phyloP scores from a whole-genome alignment of 2,797 vertebrate species.

The Serranus cabrilla region DNA sequence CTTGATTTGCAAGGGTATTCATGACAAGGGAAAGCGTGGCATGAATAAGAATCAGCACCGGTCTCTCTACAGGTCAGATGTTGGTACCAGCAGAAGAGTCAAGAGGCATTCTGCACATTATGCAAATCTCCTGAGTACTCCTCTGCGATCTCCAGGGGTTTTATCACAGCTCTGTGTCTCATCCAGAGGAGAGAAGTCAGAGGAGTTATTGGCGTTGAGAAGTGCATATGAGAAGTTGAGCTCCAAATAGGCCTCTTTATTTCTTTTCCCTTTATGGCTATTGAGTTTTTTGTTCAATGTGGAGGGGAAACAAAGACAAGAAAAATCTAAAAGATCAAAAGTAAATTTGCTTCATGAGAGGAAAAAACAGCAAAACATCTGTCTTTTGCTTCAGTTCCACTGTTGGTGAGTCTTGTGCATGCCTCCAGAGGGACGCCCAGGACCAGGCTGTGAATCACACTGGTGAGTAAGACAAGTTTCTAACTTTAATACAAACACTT shows the following conservation, averaged over 20 bases:
- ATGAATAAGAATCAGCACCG: slow-evolving; percentile 75
- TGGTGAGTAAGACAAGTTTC: slow-evolving; percentile 67
- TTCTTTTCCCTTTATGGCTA: slow-evolving; percentile 7
- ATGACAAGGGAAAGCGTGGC: slow-evolving; percentile 60
- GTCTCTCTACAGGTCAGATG: slow-evolving; percentile 76
- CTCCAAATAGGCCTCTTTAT: slow-evolving; percentile 41
- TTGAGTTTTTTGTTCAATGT: slow-evolving; percentile 27
- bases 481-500: slow-evolving; percentile 34
- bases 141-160: slow-evolving; percentile 47
- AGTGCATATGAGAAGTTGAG: slow-evolving; percentile 35
- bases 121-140: slow-evolving; percentile 49
- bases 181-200: slow-evolving; percentile 46
- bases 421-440: slow-evolving; percentile 15
- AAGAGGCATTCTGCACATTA: slow-evolving; percentile 53
- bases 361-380: slow-evolving; percentile 17
- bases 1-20: slow-evolving; percentile 67
- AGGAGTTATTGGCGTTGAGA: slow-evolving; percentile 35
- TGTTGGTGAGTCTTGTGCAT: slow-evolving; percentile 23
- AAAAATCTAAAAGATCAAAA: slow-evolving; percentile 22
- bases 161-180: slow-evolving; percentile 40
- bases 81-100: slow-evolving; percentile 67
- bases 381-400: slow-evolving; percentile 14
- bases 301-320: slow-evolving; percentile 14
- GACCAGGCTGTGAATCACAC: slow-evolving; percentile 34
- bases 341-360: neutral